A percentile compares a stretch with the other conserved stretches of the same genome.
These are phyloP conservation scores for Heliconius hermathena DNA, from an alignment of 1,140 invertebrate species.

Conservation along the genomic window DNA sequence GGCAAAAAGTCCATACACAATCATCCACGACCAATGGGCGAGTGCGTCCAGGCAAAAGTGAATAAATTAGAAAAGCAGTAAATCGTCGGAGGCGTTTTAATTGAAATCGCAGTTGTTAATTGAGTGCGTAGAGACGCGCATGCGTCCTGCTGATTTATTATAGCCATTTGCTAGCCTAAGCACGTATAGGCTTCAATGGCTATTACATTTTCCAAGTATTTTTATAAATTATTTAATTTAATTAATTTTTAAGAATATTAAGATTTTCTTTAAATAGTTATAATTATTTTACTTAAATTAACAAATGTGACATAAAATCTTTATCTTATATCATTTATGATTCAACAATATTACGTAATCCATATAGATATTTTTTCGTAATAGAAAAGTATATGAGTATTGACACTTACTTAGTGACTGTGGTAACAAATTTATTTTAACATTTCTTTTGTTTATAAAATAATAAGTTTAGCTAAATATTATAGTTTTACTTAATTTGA, in stretches of 20 bases:
- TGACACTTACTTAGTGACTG: too few relatives aligned
- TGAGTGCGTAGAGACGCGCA: constrained; percentile 66
- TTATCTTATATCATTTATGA: background rate
- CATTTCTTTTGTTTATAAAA: too few relatives aligned
- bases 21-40: constrained; percentile 35
- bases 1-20: constrained; percentile 21
- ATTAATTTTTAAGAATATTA: background rate
- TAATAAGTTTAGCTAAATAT: too few relatives aligned
- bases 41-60: constrained; percentile 58
- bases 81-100: constrained; percentile 73
- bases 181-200: constrained; percentile 54
- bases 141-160: constrained; percentile 63
- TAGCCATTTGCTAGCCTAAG: constrained; percentile 55
- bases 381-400: too few relatives aligned
- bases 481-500: too few relatives aligned
- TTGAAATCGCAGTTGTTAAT: constrained; percentile 75
- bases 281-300: background rate
- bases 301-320: background rate
- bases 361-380: too few relatives aligned
- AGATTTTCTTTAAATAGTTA: background rate
- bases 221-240: constrained; percentile 36
- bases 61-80: constrained; percentile 73
- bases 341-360: too few relatives aligned
- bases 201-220: constrained; percentile 42
- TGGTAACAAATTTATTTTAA: too few relatives aligned